Evolutionary conservation across 2,888 invertebrate species (phyloP), one percentile per base, ranked within the genome.

Genomic region (Bellardia pandia): DNA sequence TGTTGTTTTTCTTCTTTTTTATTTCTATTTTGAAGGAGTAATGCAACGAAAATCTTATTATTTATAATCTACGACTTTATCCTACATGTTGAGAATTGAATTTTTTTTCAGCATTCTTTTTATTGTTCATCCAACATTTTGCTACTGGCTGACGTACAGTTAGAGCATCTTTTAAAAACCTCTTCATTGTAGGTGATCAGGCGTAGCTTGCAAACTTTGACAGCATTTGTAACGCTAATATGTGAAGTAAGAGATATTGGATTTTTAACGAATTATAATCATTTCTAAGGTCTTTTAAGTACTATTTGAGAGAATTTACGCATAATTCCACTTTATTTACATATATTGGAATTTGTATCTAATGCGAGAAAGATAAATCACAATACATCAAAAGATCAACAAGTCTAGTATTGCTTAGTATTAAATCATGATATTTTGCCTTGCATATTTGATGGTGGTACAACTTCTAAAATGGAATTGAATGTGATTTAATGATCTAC

Each of bases 31-130:
- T 33, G 40, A 53, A 71, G 62, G 6, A 71, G 80, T 51, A 75
- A 58, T 62, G 74, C 83, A 74, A 64, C 42, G 72, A 75, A 87
- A 84, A 87, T 87, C 86, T 81, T 87, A 87, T 87, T 87, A 87
- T 78, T 64, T 74, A n/a, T 78, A 74, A 77, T 87, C 85, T 81
- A 76, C 69, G 72, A 81, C 74, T 81, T 84, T 87, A 81, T 86
- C 77, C 85, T 74, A 64, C 62, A 87, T 78, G 75, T 81, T 40
- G 77, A 53, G 77, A 87, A 87, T 87, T 87, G 74, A 85, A 87
- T 87, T 87, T 81, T 72, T 72, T 33, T 83, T 64, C 14, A 76
- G 40, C 58, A 53, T 76, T 56, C 11, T 30, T 42, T 48, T 62
- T 77, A 8, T 78, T 78, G 23, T 58, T 77, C 42, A 68, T 60